phyloP scores from a whole-genome alignment of 1,140 invertebrate genomes.

The Cephus cinctus region DNA sequence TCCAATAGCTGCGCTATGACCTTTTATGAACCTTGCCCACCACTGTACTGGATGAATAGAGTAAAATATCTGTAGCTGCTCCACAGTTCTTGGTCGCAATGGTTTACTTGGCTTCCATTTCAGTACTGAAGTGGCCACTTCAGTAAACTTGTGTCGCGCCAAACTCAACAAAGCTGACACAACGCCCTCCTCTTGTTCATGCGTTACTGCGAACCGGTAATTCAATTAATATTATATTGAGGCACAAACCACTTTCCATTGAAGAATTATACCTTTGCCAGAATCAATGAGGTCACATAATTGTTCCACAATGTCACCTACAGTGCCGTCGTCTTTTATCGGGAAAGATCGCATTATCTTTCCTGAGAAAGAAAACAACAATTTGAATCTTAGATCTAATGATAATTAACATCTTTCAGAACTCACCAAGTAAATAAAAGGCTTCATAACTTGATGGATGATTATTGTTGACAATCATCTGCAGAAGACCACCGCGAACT shows the following conservation, averaged over 20 bases:
- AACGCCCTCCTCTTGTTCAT: conserved; percentile 42
- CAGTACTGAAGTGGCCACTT: conserved; percentile 25
- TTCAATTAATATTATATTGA: too few relatives aligned
- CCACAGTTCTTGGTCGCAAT: conserved; percentile 20
- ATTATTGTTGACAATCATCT: conserved; percentile 35
- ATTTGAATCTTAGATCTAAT: conserved; percentile 2
- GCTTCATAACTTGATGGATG: conserved; percentile 30
- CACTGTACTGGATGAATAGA: conserved; percentile 14
- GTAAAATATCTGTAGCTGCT: conserved; percentile 32
- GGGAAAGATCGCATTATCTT: conserved; percentile 38
- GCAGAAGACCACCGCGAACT: conserved; percentile 30
- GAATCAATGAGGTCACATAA: conserved; percentile 36
- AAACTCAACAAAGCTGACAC: conserved; percentile 39
- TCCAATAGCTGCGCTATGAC: too few relatives aligned
- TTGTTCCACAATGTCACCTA: conserved; percentile 35
- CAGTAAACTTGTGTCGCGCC: conserved; percentile 29
- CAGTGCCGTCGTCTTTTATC: conserved; percentile 17
- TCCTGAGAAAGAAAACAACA: conserved; percentile 28
- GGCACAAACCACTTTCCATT: not conserved
- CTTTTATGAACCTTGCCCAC: conserved; percentile 27
- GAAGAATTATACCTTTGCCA: conserved; percentile 27
- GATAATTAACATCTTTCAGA: conserved; percentile 2
- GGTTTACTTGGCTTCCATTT: conserved; percentile 34
- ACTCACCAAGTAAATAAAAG: conserved; percentile 39
- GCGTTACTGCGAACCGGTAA: conserved; percentile 28